Base-by-base conservation (phyloP, 2,797 vertebrate genomes). In the Brachymystax lenok region DNA sequence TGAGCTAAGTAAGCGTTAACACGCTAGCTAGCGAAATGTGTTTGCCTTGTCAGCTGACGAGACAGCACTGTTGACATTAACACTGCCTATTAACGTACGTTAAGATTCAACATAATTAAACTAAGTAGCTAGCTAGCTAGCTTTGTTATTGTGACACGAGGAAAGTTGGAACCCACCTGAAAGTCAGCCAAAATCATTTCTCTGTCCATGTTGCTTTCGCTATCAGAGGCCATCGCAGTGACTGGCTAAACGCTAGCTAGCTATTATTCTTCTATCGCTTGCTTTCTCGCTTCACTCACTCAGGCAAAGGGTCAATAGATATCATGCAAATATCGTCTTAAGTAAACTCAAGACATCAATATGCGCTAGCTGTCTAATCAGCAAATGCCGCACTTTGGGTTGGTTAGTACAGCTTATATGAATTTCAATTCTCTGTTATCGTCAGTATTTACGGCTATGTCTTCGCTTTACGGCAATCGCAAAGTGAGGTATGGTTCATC, bases 131-230 rank as follows among this genome's bases (percentile, higher is more conserved):
- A 5, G 10, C 27, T 21, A 5, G 10, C 8, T 46, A 46, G 40
- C 12, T 46, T 46, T 46, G 40, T 46, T 28, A 52, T 70, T 74
- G 13, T 35, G 10, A 8, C 14, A 19, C 59, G 52, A 51, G 54
- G 5, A 82, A 71, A 21, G 54, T 79, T 69, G 14, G 68, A 85
- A 94, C 93, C 85, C 87, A 97, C 98, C 98, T 99, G 98, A 95
- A 99, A 99, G 92, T 99, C 97, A 82, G 98, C 98, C 93, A 99
- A 84, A 86, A 99, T 99, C 96, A 99, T 98, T 88, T 99, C 98
- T 92, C 98, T 94, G 89, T 99, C 97, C 97, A 97, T 98, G 96
- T 97, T 98, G 92, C 91, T 95, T 40, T 40, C 40, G 40, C 40
- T 12, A 70, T 93, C 91, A 96, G 97, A 98, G 96, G 97, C 97